Evolutionary conservation across 30 jellyfish, hydroid and myxozoan species (phyloP).

Genomic region (Aurelia sp.): DNA sequence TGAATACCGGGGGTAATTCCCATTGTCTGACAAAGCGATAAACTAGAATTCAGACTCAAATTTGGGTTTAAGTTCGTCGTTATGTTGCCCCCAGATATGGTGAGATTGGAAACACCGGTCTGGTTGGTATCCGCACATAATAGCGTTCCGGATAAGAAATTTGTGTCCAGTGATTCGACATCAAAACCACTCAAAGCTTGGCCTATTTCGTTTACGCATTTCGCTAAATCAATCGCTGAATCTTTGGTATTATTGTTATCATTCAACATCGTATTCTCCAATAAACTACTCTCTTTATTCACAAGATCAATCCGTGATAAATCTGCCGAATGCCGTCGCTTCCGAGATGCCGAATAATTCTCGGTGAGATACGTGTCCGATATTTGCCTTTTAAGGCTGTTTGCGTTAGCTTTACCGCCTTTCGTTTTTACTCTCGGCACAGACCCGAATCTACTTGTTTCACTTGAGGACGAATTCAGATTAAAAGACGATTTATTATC

Average conservation of each 20-base stretch:
- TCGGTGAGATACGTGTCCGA: constrained; percentile 27
- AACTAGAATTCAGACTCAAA: constrained; percentile 67
- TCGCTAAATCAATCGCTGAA: constrained; percentile 34
- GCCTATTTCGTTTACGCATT: constrained; percentile 56
- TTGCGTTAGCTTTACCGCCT: constrained; percentile 5
- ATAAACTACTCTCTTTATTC: constrained; percentile 10
- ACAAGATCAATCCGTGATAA: constrained; percentile 20
- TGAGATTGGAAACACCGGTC: constrained; percentile 42
- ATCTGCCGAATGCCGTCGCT: constrained; percentile 72
- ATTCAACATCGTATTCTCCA: constrained; percentile 6
- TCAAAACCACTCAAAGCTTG: constrained; percentile 53
- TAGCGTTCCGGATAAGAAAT: constrained; percentile 36
- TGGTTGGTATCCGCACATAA: constrained; percentile 49
- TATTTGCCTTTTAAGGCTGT: constrained; percentile 35
- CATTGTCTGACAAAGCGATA: constrained; percentile 75
- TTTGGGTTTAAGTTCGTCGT: constrained; percentile 35
- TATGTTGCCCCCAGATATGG: constrained; percentile 53
- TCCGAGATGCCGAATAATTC: constrained; percentile 43
- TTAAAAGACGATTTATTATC: background rate
- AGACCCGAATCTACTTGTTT: constrained; percentile 49
- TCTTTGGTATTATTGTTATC: constrained; percentile 35
- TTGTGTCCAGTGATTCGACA: constrained; percentile 53
- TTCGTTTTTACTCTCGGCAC: constrained; percentile 79
- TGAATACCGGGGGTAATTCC: constrained; percentile 43
- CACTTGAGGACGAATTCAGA: constrained; percentile 39